Conservation (phyloP, 2,113 vertebrate genomes). For the Pelvicachromis taeniatus region DNA sequence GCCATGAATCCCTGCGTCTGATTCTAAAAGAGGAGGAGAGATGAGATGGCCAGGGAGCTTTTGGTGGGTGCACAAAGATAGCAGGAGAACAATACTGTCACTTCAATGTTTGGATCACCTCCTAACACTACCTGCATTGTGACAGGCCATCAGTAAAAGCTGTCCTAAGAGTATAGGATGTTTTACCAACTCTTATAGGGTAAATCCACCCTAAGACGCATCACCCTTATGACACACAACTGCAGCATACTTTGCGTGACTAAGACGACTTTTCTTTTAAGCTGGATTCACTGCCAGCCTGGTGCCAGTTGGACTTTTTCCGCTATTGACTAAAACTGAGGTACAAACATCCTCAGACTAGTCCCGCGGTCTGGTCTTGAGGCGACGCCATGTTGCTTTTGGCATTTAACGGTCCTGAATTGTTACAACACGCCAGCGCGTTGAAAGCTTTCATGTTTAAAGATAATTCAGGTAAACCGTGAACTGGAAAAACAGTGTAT, state of each 20-base stretch:
- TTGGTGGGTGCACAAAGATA: background rate
- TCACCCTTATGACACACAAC: background rate
- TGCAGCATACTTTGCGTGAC: background rate
- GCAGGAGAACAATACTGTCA: background rate
- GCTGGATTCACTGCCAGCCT: background rate
- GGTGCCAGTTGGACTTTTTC: background rate
- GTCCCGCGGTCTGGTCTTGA: fast-evolving
- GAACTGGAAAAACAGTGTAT: background rate
- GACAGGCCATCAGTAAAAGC: background rate
- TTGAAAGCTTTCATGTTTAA: background rate
- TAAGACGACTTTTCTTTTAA: background rate
- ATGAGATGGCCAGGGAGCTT: background rate
- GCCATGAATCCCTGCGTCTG: background rate
- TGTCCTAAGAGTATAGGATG: background rate
- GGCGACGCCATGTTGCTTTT: background rate
- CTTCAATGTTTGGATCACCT: background rate
- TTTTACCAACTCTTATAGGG: background rate
- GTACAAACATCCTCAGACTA: background rate
- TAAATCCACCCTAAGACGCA: background rate
- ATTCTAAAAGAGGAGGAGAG: background rate
- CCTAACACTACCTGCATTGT: background rate
- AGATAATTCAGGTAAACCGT: background rate
- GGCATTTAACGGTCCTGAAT: background rate
- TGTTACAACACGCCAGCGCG: background rate
- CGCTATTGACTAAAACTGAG: background rate